Percentiles rank a stretch among this genome's conserved stretches.
phyloP scores from a whole-genome alignment of 2,797 vertebrate genomes.

The Acanthurus tractus region DNA sequence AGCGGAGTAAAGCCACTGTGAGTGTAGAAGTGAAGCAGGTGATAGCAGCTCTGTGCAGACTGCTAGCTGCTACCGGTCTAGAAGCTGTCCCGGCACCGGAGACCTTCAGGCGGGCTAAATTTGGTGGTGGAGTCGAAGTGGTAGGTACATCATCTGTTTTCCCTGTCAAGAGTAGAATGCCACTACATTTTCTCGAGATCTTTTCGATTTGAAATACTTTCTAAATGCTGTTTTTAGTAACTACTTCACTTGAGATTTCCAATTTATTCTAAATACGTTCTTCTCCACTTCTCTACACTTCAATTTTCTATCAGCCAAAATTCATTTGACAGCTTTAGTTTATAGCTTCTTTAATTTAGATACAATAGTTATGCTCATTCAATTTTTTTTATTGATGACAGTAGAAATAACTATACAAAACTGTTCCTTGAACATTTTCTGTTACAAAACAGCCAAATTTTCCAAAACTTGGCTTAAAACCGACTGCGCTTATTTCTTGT shows the following conservation, averaged over 20 bases:
- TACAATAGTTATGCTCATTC: no score
- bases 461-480: no score
- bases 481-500: background rate
- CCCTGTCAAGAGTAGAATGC: background rate
- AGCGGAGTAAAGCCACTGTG: slow-evolving; percentile 40
- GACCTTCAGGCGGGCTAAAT: slow-evolving; percentile 85
- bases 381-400: no score
- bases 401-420: no score
- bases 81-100: slow-evolving; percentile 78
- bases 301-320: no score
- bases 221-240: background rate
- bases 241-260: no score
- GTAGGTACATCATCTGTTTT: slow-evolving; percentile 49
- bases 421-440: no score
- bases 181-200: background rate
- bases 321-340: no score
- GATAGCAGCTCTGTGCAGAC: slow-evolving; percentile 76
- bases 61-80: slow-evolving; percentile 72
- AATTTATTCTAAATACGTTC: no score
- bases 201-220: no score
- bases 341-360: no score
- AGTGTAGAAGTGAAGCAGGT: slow-evolving; percentile 79
- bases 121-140: slow-evolving; percentile 75
- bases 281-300: no score
- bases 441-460: background rate